Evolutionary conservation across 2,888 invertebrate genomes (phyloP), one percentile per base, ranked within the genome.

Genomic region (Drosophila picticornis): DNA sequence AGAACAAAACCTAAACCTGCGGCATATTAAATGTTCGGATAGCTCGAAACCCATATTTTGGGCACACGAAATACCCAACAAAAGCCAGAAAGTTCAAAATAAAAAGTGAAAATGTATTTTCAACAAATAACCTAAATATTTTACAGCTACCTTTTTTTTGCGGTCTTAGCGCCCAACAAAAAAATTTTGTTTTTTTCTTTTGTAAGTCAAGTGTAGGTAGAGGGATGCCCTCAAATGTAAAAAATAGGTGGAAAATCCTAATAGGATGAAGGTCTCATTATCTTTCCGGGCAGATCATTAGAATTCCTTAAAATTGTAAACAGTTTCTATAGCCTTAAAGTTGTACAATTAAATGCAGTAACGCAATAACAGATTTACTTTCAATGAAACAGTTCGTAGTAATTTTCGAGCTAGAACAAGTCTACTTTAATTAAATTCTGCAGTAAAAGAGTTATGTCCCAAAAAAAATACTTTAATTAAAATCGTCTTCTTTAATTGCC

Each of bases 101-200:
- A 50, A 70, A 55, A 61, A 63, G 52, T 64, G 31, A 63, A 79
- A 81, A 84, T 82, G 61, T 88, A 74, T 83, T 84, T 88, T 74
- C 74, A 83, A 81, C 83, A 80, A 84, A 83, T 83, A 85, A 81
- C 75, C 77, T 73, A 88, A 74, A 86, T 71, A 81, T 81, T 84
- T 84, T 86, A 66, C 77, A 70, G 80, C 65, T 83, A 64, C 78
- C 75, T 79, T 83, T 84, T 84, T 75, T 69, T 60, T 78, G 78
- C 66, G 81, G 83, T 78, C 80, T 73, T 72, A 57, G 63, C 43
- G 57, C 63, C 67, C 59, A 77, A 76, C 10, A 22, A 46, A 11
- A 43, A 11, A n/a, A 46, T 77, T 68, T 79, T 75, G n/a, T n/a
- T 79, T 84, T 74, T 83, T 88, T 75, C 22, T 46, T 46, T 13